Evolutionary conservation across 2,888 invertebrate genomes (phyloP), one percentile per base, ranked within the genome.

Genomic region (Ectropis crepuscularia): DNA sequence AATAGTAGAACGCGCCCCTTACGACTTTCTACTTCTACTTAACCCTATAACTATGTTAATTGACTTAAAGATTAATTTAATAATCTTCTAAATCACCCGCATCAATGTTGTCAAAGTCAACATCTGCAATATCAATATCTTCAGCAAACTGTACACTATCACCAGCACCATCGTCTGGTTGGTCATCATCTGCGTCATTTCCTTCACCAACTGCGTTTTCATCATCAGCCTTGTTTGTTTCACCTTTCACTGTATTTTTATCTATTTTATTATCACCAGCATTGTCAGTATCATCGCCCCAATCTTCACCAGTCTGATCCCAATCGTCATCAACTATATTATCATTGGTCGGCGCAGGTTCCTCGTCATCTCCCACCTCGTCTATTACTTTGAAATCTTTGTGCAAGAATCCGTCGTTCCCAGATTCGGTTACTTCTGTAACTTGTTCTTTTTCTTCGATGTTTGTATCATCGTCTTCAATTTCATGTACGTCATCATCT

Each of bases 41-140:
- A n/a, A n/a, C n/a, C n/a, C n/a, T n/a, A n/a, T n/a, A n/a, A n/a
- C n/a, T n/a, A n/a, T n/a, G n/a, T n/a, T n/a, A n/a, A n/a, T n/a
- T n/a, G n/a, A n/a, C n/a, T n/a, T n/a, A n/a, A n/a, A n/a, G n/a
- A n/a, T n/a, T 45, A 45, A n/a, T 5, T 61, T 58, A 68, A 45
- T 71, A 89, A 70, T 89, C 88, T 72, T 85, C 87, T 42, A 88
- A 81, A 73, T 88, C 88, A 6, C 83, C 82, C 5, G 84, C 86
- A 57, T 80, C 63, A 0, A 74, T 50, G 46, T 78, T 71, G 9
- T 61, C 70, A 9, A 68, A n/a, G n/a, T n/a, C n/a, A n/a, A n/a
- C n/a, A n/a, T n/a, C n/a, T n/a, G n/a, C n/a, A n/a, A n/a, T n/a
- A 36, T 66, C 62, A 59, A 57, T 55, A 38, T 28, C 62, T n/a